A percentile compares a stretch with the other conserved stretches of the same genome.
Evolutionary conservation across 2,888 invertebrate genomes (phyloP).

Genomic region (Noctua janthina): DNA sequence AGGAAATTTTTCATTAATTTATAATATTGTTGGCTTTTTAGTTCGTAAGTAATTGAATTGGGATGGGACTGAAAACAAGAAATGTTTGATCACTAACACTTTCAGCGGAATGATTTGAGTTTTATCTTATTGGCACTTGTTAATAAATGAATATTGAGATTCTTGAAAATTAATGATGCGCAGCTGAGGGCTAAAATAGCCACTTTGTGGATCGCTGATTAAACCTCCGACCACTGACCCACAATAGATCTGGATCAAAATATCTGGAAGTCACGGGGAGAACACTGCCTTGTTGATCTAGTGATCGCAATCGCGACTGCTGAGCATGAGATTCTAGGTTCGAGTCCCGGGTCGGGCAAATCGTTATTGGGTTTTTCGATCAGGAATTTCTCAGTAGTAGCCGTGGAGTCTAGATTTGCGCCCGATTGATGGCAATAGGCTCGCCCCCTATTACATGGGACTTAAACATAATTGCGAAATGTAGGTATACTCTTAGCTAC

Average conservation of each 20-base stretch:
- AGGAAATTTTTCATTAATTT: background rate
- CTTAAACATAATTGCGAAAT: too few relatives aligned
- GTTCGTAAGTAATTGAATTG: background rate
- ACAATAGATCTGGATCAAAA: too few relatives aligned
- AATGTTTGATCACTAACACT: background rate
- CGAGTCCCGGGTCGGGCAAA: background rate
- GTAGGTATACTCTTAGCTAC: too few relatives aligned
- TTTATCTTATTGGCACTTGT: background rate
- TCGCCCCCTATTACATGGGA: too few relatives aligned
- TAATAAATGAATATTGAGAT: background rate
- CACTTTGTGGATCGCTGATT: background rate
- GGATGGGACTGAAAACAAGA: background rate
- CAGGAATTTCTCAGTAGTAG: too few relatives aligned
- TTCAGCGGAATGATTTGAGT: background rate
- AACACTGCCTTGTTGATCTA: background rate
- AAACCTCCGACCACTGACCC: too few relatives aligned
- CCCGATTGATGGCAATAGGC: too few relatives aligned
- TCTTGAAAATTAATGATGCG: too few relatives aligned
- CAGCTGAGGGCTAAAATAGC: too few relatives aligned
- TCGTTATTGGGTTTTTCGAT: too few relatives aligned
- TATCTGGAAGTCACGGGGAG: background rate
- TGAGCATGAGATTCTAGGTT: background rate
- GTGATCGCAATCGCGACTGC: background rate
- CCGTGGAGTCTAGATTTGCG: too few relatives aligned
- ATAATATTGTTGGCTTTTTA: background rate